Percentiles rank a stretch among this genome's conserved stretches.
phyloP scores from a whole-genome alignment of 2,888 invertebrate genomes.

The Phalera bucephala region DNA sequence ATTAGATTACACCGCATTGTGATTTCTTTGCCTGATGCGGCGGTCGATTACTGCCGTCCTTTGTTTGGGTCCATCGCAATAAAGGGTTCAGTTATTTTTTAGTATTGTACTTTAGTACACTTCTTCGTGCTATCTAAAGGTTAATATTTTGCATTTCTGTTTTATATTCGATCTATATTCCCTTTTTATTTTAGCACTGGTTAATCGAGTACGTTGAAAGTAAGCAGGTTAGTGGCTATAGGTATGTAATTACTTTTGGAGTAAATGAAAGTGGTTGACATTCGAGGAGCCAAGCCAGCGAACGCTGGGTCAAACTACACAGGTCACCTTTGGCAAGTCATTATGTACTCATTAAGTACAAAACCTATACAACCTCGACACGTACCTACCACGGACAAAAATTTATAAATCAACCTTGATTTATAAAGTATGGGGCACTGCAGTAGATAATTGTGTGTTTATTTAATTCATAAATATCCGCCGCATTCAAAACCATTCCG shows the following conservation, averaged over 20 bases:
- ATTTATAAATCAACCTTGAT: no score
- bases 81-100: not conserved
- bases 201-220: no score
- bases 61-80: constrained; percentile 4
- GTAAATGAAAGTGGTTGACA: constrained; percentile 11
- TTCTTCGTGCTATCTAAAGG: constrained; percentile 7
- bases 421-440: no score
- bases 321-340: constrained; percentile 28
- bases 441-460: no score
- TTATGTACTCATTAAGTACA: constrained; percentile 29
- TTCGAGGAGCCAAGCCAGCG: constrained; percentile 2
- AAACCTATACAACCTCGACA: not conserved
- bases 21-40: constrained; percentile 12
- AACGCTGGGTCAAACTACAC: constrained; percentile 15
- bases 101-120: constrained; percentile 1
- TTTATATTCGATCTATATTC: no score
- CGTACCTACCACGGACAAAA: no score
- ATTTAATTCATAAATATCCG: no score
- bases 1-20: constrained; percentile 16
- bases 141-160: no score
- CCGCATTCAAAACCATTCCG: constrained; percentile 5
- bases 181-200: no score
- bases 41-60: constrained; percentile 2
- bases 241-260: constrained; percentile 11
- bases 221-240: no score